Base-by-base conservation (phyloP, 2,113 vertebrate species). In the Burhinus bistriatus region DNA sequence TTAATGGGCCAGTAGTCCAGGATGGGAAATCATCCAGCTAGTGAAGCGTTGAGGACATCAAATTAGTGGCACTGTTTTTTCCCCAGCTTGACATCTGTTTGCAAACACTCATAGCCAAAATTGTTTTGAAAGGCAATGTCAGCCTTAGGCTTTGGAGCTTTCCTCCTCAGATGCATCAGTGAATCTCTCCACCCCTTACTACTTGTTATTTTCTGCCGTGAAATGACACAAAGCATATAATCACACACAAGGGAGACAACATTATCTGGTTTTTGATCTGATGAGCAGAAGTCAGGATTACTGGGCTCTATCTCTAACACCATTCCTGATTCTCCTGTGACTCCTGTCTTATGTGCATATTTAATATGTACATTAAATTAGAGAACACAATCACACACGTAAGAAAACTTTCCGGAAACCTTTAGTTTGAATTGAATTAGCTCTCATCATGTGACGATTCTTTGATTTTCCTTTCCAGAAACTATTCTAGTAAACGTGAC, bases 1-100 rank as follows among this genome's bases (percentile, higher is more conserved):
- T 97, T 97, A 96, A 96, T 95, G 89, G 85, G 29, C 94, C 79
- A 89, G 40, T 92, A 87, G 87, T 95, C 89, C 95, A 94, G 64
- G 14, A 93, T 95, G 77, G 76, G 61, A 97, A 97, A 95, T 96
- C 69, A 95, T 93, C 70, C 70, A 96, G 70, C 77, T 90, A 95
- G 40, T 73, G 73, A 96, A 91, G 62, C 89, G 95, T 5, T 82
- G 57, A 97, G 80, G 66, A 84, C 80, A 95, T 84, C 49, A 93
- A 93, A 95, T 96, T 94, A 96, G 79, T 69, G 47, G 58, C 59
- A 91, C 12, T 87, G 22, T 75, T 85, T 66, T 49, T 94, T 70
- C 55, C 49, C 58, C 42, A 89, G 62, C 11, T 79, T 84, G 82
- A 95, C 85, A 96, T 95, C 94, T 97, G 81, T 82, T 95, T 96